These are phyloP conservation scores for Gadus chalcogrammus DNA, from an alignment of 2,113 vertebrate genomes.

Conservation along the genomic window DNA sequence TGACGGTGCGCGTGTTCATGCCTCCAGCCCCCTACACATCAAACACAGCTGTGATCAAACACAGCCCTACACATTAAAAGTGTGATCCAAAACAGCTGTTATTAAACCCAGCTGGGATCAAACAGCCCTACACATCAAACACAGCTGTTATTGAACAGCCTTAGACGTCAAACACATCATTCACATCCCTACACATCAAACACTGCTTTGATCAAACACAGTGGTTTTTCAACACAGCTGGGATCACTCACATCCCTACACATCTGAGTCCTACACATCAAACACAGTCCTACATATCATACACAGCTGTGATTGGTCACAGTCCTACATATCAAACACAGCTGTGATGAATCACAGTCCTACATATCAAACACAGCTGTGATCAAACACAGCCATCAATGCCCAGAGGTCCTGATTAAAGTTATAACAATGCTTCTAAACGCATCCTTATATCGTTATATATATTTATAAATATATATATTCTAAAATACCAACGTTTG, in stretches of 20 bases:
- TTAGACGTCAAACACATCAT: too few species aligned
- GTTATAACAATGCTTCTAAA: constrained; percentile 30
- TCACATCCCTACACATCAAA: too few species aligned
- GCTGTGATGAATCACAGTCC: constrained; percentile 28
- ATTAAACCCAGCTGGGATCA: too few species aligned
- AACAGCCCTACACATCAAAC: too few species aligned
- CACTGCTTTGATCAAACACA: too few species aligned
- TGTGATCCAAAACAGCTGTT: too few species aligned
- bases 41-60: constrained; percentile 18
- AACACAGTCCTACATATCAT: constrained; percentile 6
- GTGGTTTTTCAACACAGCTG: too few species aligned
- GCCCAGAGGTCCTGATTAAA: constrained; percentile 14
- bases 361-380: constrained; percentile 28
- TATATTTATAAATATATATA: constrained; percentile 37
- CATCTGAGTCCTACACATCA: too few species aligned
- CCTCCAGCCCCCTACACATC: constrained; percentile 29
- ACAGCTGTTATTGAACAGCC: too few species aligned
- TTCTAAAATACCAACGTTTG: constrained; percentile 42
- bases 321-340: constrained; percentile 12
- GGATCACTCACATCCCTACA: too few species aligned
- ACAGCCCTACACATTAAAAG: constrained; percentile 13
- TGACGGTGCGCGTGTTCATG: constrained; percentile 20
- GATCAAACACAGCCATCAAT: background rate
- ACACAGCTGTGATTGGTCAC: constrained; percentile 13
- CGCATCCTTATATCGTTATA: background rate